A percentile compares a stretch with the other conserved stretches of the same genome.
These are phyloP conservation scores for Falco peregrinus DNA, from an alignment of 2,797 vertebrate genomes.

Conservation along the genomic window DNA sequence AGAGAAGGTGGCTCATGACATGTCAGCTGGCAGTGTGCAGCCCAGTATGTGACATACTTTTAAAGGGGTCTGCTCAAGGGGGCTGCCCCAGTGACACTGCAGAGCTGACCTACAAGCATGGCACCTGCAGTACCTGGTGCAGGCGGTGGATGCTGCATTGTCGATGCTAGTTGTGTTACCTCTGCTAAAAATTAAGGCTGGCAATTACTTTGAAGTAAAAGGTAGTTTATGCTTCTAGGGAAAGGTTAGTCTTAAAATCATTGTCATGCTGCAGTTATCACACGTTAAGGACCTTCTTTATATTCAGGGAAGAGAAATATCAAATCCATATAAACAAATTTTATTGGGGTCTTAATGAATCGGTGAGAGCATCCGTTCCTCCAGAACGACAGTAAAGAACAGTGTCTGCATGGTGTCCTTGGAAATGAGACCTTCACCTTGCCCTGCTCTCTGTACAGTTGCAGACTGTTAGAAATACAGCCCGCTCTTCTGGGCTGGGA, in stretches of 20 bases:
- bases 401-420: background rate
- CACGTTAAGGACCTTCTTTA: slow-evolving; percentile 49
- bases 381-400: background rate
- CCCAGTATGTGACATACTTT: background rate
- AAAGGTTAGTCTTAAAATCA: slow-evolving; percentile 60
- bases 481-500: background rate
- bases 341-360: slow-evolving; percentile 61
- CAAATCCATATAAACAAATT: slow-evolving; percentile 70
- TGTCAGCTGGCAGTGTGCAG: background rate
- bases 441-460: background rate
- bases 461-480: background rate
- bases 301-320: slow-evolving; percentile 65
- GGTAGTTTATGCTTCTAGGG: slow-evolving; percentile 26
- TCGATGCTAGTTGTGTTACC: background rate
- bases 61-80: background rate
- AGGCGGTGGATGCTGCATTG: background rate
- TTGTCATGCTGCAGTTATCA: background rate
- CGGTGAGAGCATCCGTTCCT: background rate
- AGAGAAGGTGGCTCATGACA: background rate
- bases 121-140: background rate
- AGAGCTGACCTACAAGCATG: background rate
- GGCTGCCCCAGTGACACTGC: background rate
- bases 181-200: background rate
- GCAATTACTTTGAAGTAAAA: slow-evolving; percentile 37
- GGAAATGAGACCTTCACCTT: slow-evolving; percentile 28